Percentiles rank a stretch among this genome's conserved stretches.
Evolutionary conservation across 2,113 vertebrate species (phyloP).

Genomic region (Thunnus thynnus): DNA sequence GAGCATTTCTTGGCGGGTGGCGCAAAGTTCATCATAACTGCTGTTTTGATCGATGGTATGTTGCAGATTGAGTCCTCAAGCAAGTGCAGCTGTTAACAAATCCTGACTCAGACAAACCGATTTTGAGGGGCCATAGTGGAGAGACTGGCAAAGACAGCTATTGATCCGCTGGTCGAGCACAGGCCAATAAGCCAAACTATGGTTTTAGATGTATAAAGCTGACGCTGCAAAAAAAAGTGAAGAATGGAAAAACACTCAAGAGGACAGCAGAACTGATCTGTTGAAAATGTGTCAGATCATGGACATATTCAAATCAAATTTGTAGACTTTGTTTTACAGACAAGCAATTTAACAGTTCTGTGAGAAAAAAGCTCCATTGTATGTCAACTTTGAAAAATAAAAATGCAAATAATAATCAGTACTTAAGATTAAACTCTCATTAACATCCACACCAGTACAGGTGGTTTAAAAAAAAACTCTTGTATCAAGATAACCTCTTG

Average conservation of each 20-base stretch:
- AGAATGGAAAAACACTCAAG: not conserved
- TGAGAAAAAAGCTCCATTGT: no score
- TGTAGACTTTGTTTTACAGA: not conserved
- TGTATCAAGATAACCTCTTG: no score
- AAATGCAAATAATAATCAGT: no score
- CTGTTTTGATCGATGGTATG: conserved; percentile 77
- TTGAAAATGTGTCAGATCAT: not conserved
- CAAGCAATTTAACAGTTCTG: not conserved
- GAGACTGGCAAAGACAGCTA: conserved; percentile 73
- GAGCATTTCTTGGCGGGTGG: conserved; percentile 62
- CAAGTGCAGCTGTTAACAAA: conserved; percentile 75
- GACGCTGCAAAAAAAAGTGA: conserved; percentile 39
- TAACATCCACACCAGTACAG: no score
- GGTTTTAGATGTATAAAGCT: conserved; percentile 54
- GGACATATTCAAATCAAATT: not conserved
- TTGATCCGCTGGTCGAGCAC: conserved; percentile 66
- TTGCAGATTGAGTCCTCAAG: conserved; percentile 77
- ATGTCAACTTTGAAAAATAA: no score
- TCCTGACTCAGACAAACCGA: conserved; percentile 74
- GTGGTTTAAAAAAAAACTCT: no score
- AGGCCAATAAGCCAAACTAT: conserved; percentile 67
- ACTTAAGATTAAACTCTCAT: no score
- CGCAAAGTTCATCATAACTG: conserved; percentile 66
- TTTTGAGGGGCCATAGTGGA: conserved; percentile 57
- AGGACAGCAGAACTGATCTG: not conserved